Evolutionary conservation across 1,140 invertebrate species (phyloP).

Genomic region (Drosophila nebulosa): DNA sequence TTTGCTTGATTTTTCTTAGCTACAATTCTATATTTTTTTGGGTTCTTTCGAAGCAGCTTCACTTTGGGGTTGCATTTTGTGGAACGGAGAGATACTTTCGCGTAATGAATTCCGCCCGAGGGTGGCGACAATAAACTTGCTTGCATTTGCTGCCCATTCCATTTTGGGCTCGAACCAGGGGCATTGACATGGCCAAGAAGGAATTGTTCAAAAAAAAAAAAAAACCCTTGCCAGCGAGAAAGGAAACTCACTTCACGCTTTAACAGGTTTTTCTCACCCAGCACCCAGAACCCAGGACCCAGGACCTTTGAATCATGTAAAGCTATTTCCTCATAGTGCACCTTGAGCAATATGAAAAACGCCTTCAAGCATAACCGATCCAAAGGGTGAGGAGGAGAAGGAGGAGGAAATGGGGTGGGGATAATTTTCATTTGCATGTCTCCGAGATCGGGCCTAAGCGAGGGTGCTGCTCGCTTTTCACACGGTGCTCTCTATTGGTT

Average conservation of each 20-base stretch:
- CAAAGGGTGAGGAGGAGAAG: neutral
- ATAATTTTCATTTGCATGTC: constrained; percentile 44
- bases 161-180: constrained; percentile 19
- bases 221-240: constrained; percentile 19
- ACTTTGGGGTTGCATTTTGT: constrained; percentile 67
- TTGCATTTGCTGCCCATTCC: constrained; percentile 23
- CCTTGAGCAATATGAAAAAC: constrained; percentile 27
- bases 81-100: constrained; percentile 38
- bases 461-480: constrained; percentile 70
- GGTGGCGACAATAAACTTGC: constrained; percentile 70
- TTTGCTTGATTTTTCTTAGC: constrained; percentile 46
- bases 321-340: constrained; percentile 52
- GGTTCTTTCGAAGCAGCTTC: constrained; percentile 31
- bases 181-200: constrained; percentile 42
- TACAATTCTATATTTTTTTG: constrained; percentile 33
- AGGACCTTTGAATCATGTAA: constrained; percentile 55
- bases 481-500: constrained; percentile 34
- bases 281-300: constrained; percentile 45
- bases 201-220: constrained; percentile 30
- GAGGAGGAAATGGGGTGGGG: constrained; percentile 25
- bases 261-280: constrained; percentile 27
- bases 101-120: constrained; percentile 68
- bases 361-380: constrained; percentile 66
- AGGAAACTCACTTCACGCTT: constrained; percentile 48
- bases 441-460: constrained; percentile 10